Evolutionary conservation across 2,113 vertebrate genomes (phyloP), one percentile per base, ranked within the genome.

Genomic region (Catharus fuscescens): DNA sequence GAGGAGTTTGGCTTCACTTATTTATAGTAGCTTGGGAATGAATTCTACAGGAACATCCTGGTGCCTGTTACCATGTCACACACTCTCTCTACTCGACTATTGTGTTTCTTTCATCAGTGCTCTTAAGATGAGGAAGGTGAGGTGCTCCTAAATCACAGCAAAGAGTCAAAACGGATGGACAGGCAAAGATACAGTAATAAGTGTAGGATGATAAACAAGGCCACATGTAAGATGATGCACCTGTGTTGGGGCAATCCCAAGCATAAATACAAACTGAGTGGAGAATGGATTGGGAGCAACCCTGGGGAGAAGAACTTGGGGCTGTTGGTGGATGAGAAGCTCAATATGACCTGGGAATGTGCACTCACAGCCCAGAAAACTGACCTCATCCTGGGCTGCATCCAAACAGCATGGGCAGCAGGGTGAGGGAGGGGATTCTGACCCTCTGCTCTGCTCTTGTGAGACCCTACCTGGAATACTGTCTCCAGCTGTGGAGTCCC

Each of bases 191-290:
- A 29, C 11, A 28, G 9, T 31, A 69, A 7, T 32, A n/a, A 15
- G 18, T 34, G 28, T 20, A n/a, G 31, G 38, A 31, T 54, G 25
- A 29, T 54, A 38, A 59, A 5, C 10, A 40, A 18, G 38, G 19
- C 34, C 48, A 53, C 34, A 8, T 38, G 12, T 26, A 29, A 23
- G 32, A 15, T 67, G 34, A 28, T 77, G 34, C 23, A 12, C 38
- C 18, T 56, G 9, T 3, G 2, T 14, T 12, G 3, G 25, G 26
- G 9, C 62, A 69, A 18, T 54, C 25, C 29, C 6, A 40, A 54
- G 26, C 25, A 28, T 25, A 76, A 19, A 23, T 42, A 23, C 9
- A 36, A 56, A 8, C 4, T 56, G 48, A 60, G 9, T 0, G 0
- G 47, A 54, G 40, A 36, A 77, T 42, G 21, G 29, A 61, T 18